Conservation (phyloP, 2,113 vertebrate genomes). For the Syngnathoides biaculeatus region DNA sequence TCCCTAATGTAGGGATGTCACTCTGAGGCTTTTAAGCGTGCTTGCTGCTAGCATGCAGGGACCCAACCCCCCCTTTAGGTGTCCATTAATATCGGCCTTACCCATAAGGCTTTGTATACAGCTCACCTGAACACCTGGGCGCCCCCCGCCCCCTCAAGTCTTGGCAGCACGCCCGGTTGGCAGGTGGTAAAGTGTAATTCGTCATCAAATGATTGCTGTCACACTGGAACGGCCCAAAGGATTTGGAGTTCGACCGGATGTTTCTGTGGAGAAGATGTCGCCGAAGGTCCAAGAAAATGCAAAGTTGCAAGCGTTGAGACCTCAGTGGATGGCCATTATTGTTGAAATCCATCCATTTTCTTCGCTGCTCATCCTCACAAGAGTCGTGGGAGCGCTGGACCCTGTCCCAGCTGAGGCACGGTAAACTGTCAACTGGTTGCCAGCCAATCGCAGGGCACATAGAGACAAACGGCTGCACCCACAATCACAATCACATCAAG, state of each 20-base stretch:
- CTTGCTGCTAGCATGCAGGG: constrained; percentile 63
- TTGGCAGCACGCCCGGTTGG: neutral
- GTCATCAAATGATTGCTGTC: neutral
- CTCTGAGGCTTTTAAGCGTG: constrained; percentile 67
- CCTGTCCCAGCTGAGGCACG: too few species aligned
- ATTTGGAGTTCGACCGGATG: neutral
- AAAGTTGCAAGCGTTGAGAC: neutral
- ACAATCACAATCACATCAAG: too few species aligned
- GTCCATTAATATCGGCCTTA: neutral
- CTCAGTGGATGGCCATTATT: too few species aligned
- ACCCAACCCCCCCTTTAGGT: constrained; percentile 20
- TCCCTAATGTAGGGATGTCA: constrained; percentile 68
- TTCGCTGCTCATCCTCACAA: too few species aligned
- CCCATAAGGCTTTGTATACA: constrained; percentile 26
- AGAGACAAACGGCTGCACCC: too few species aligned
- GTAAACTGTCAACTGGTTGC: too few species aligned
- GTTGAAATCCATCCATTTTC: too few species aligned
- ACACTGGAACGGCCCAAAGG: neutral
- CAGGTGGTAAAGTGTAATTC: neutral
- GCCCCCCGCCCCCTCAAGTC: neutral
- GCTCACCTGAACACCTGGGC: constrained; percentile 11
- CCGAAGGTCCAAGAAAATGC: neutral
- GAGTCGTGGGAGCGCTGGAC: too few species aligned
- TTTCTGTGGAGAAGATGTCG: neutral
- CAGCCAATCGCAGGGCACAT: too few species aligned